Base-by-base conservation (phyloP, 2,113 vertebrate genomes). In the Callithrix jacchus region DNA sequence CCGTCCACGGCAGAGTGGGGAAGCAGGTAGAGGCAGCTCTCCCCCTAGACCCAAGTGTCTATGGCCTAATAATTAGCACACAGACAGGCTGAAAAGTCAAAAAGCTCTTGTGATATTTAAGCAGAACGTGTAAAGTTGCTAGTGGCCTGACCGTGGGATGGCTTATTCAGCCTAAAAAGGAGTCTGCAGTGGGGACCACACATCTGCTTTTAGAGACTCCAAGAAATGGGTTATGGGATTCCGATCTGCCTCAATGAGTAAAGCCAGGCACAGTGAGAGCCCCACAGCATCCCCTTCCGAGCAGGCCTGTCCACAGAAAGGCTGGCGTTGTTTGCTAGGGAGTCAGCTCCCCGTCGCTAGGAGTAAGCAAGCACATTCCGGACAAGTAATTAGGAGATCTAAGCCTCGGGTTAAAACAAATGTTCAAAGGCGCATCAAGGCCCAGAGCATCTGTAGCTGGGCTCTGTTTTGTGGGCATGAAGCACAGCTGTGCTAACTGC, bases 1-100 rank as follows among this genome's bases (percentile, higher is more conserved):
- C 1, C 1, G 0, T 61, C 0, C 10, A 30, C 0, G 2, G 9
- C 25, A 64, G 27, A 25, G 2, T 30, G 12, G 3, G 11, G 4
- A 80, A n/a, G 18, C 5, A 30, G 7, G 47, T 23, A 17, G 61
- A 18, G 40, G 54, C 8, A 17, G 13, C 3, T 70, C 14, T 56
- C 56, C 64, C 54, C 20, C 0, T 47, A 42, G 3, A 23, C 6
- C 17, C 16, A 54, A 32, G 64, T 0, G 2, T 56, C 11, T n/a
- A 5, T 0, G 3, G 71, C n/a, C 42, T 80, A 21, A 71, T 20
- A 35, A 11, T 47, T 3, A 11, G 45, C 52, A 35, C 49, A 86
- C 16, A 80, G 61, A 68, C 8, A 64, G 81, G 23, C 47, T 9
- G 18, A 71, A 45, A 17, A 12, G 16, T 18, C 61, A 13, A 47